Conservation (phyloP, 2,888 invertebrate species). For the Drosophila falleni region DNA sequence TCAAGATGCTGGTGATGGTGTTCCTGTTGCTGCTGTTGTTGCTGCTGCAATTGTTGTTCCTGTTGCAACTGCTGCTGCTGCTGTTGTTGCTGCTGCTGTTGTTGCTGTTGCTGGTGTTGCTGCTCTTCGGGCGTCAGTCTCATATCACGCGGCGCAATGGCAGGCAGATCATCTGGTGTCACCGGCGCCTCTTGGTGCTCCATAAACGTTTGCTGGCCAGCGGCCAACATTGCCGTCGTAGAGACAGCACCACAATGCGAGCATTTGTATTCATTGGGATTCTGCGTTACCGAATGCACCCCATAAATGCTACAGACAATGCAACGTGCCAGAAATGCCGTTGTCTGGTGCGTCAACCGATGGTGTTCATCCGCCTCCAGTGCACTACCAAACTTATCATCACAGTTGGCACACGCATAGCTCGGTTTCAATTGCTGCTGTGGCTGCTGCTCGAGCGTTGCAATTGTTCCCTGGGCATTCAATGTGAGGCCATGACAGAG, state of each 20-base stretch:
- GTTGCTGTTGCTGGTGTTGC: conserved; percentile 74
- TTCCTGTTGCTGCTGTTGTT: conserved; percentile 56
- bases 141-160: conserved; percentile 82
- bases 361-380: conserved; percentile 83
- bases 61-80: conserved; percentile 63
- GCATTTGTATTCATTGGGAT: conserved; percentile 84
- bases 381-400: conserved; percentile 83
- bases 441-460: conserved; percentile 61
- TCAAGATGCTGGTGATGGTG: conserved; percentile 51
- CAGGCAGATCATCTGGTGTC: conserved; percentile 79
- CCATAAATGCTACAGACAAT: conserved; percentile 83
- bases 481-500: conserved; percentile 78
- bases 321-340: conserved; percentile 83
- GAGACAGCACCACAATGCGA: conserved; percentile 83
- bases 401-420: conserved; percentile 84
- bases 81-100: conserved; percentile 66
- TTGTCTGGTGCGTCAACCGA: conserved; percentile 81
- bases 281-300: conserved; percentile 80
- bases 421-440: conserved; percentile 74
- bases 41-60: conserved; percentile 57
- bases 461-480: conserved; percentile 66
- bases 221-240: conserved; percentile 74
- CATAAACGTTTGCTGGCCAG: conserved; percentile 77
- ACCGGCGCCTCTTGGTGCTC: conserved; percentile 81
- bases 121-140: conserved; percentile 80